Evolutionary conservation across 2,888 invertebrate genomes (phyloP).

Genomic region (Arenicola marina): DNA sequence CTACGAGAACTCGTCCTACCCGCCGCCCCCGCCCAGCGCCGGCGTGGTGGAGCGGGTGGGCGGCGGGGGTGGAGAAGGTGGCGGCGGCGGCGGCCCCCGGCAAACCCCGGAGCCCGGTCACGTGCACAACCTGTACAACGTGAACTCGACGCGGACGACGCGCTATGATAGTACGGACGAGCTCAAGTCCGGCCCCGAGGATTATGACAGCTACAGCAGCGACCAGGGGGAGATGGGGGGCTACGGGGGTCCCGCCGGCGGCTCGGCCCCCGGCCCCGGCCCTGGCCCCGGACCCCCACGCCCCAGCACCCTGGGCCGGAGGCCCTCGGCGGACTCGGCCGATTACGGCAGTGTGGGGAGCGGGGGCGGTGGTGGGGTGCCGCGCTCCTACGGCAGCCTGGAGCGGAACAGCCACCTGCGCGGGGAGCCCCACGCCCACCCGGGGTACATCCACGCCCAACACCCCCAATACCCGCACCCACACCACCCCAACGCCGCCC

Average conservation of each 20-base stretch:
- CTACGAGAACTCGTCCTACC: conserved; percentile 41
- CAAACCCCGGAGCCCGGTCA: not conserved
- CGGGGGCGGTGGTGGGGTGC: too few species aligned
- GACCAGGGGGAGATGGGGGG: not conserved
- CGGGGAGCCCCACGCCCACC: too few species aligned
- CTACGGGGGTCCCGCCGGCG: not conserved
- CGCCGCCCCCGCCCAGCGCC: not conserved
- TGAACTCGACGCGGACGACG: conserved; percentile 55
- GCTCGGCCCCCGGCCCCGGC: not conserved
- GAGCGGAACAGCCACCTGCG: conserved; percentile 19
- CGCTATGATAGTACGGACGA: conserved; percentile 55
- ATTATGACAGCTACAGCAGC: conserved; percentile 1
- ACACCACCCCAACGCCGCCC: too few species aligned
- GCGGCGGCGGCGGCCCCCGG: not conserved
- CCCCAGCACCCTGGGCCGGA: too few species aligned
- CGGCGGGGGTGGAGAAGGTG: too few species aligned
- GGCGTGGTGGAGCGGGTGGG: not conserved
- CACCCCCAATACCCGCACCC: too few species aligned
- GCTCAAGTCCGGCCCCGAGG: conserved; percentile 35
- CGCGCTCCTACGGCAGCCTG: conserved; percentile 19
- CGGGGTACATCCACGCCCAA: too few species aligned
- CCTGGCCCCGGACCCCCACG: too few species aligned
- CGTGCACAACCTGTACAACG: conserved; percentile 25
- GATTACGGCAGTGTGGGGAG: too few species aligned
- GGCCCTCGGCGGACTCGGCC: too few species aligned